Evolutionary conservation across 2,888 invertebrate genomes (phyloP), one percentile per base, ranked within the genome.

Genomic region (Toxonevra muliebris): DNA sequence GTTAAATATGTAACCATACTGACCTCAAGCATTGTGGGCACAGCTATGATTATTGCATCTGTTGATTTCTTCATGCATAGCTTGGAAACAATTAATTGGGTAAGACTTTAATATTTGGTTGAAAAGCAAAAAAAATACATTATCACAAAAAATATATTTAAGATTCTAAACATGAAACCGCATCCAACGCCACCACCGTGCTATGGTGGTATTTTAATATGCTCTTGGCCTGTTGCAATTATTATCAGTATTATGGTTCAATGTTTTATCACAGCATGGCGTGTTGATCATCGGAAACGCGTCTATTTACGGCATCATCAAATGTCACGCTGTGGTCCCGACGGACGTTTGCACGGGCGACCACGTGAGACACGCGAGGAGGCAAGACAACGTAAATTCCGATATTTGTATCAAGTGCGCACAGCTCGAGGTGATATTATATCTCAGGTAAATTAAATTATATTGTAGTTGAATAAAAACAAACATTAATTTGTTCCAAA

Each of bases 351-450:
- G 1, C 79, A 83, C 63, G 87, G 88, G 9, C 85, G 92, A 72
- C 92, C 91, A 0, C 88, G 92, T 68, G 92, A 93, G 79, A 92
- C 92, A 68, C 88, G 92, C 64, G 93, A 93, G 71, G 92, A 93
- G 84, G 89, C 93, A 84, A 88, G 92, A 65, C 94, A 94, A 83
- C 90, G 92, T 82, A 93, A 93, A 83, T 95, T 94, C 84, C 88
- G 95, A 73, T 95, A 95, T 82, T 86, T 95, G 73, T 95, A 95
- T 87, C 95, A 95, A 87, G 93, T 95, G 67, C 89, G 95, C 76
- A 93, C 95, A 10, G 93, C 93, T 41, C 93, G 95, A 77, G 95
- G 95, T 13, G 95, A 95, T 85, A 94, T 95, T 73, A 94, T 95
- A 75, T 93, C 94, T 74, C 94, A 95, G 90, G 94, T 92, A 81